Percentiles rank a stretch among this genome's conserved stretches.
Evolutionary conservation across 2,797 vertebrate genomes (phyloP).

Genomic region (Poeciliopsis presidionis): DNA sequence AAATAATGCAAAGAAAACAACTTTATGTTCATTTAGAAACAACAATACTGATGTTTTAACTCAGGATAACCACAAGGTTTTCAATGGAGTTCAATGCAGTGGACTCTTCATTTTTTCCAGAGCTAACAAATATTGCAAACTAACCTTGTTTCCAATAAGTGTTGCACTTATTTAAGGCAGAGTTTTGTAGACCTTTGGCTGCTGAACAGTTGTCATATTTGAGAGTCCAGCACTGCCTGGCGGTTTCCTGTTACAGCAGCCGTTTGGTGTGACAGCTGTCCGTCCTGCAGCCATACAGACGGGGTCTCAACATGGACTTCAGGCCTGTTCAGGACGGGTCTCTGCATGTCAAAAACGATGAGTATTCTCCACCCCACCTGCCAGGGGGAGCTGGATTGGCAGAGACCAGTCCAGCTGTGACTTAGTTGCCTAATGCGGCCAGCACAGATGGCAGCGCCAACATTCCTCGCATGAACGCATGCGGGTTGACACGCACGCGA

Average conservation of each 20-base stretch:
- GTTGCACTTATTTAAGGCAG: slow-evolving; percentile 2
- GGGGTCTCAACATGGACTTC: slow-evolving; percentile 35
- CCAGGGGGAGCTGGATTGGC: slow-evolving; percentile 26
- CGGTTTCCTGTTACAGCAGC: slow-evolving; percentile 65
- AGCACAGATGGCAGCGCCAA: slow-evolving; percentile 60
- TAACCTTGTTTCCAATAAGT: background rate
- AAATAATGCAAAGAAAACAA: too few species aligned
- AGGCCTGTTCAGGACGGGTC: slow-evolving; percentile 33
- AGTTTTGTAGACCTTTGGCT: slow-evolving; percentile 18
- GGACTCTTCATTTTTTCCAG: too few species aligned
- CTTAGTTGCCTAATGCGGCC: slow-evolving; percentile 59
- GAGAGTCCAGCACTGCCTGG: slow-evolving; percentile 44
- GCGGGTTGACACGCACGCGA: background rate
- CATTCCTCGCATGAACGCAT: slow-evolving; percentile 21
- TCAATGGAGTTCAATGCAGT: too few species aligned
- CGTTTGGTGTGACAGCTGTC: slow-evolving; percentile 63
- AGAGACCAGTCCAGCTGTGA: slow-evolving; percentile 69
- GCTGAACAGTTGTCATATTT: slow-evolving; percentile 40
- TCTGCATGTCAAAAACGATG: slow-evolving; percentile 52
- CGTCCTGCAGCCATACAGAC: slow-evolving; percentile 47
- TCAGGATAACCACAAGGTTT: too few species aligned
- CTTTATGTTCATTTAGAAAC: too few species aligned
- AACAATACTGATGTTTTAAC: too few species aligned
- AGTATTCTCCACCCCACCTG: slow-evolving; percentile 30
- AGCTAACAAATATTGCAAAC: background rate